A percentile compares a stretch with the other conserved stretches of the same genome.
phyloP scores from a whole-genome alignment of 2,888 invertebrate genomes.

The Lasioglossum malachurum region DNA sequence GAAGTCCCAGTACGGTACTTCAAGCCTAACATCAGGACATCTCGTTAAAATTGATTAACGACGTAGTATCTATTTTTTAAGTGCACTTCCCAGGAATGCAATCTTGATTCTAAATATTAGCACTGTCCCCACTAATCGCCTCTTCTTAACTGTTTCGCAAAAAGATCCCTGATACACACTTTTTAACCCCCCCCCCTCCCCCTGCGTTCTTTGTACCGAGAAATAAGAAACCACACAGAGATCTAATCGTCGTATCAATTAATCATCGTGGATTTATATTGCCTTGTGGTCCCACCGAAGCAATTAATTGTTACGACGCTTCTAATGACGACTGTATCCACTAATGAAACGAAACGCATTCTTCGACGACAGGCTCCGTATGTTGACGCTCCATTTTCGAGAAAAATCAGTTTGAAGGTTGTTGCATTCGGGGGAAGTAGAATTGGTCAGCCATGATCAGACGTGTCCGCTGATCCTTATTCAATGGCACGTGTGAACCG shows the following conservation, averaged over 20 bases:
- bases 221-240: neutral
- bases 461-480: neutral
- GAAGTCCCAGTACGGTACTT: neutral
- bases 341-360: neutral
- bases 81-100: neutral
- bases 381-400: neutral
- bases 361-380: neutral
- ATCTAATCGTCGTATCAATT: slow-evolving; percentile 1
- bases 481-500: neutral
- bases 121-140: neutral
- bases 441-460: neutral
- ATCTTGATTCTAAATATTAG: neutral
- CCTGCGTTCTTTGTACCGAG: neutral
- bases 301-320: neutral
- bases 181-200: neutral
- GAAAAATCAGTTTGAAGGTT: neutral
- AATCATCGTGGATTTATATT: neutral
- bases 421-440: neutral
- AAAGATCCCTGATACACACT: neutral
- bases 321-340: neutral
- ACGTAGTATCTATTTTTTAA: neutral
- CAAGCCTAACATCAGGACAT: neutral
- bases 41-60: neutral
- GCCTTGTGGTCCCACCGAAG: neutral
- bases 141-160: neutral